Evolutionary conservation across 1,140 invertebrate species (phyloP), one percentile per base, ranked within the genome.

Genomic region (Leptinotarsa undecemlineata): DNA sequence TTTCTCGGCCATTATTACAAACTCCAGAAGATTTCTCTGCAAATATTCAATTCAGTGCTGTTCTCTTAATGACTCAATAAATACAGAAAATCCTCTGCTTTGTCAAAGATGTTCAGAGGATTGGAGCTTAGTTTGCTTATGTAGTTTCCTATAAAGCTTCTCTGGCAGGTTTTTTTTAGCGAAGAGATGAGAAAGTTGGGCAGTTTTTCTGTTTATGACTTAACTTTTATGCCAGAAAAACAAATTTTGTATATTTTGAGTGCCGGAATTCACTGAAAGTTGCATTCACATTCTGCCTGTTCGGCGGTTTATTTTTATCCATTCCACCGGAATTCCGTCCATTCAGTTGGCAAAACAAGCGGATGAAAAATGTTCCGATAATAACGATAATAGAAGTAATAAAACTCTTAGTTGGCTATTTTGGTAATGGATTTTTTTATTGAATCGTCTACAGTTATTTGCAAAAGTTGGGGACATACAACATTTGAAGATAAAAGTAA

Each of bases 1-100:
- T 57, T 57, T 57, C 17, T 19, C 3, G 15, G 51, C 51, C 51
- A 57, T 14, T 57, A 57, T 57, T 57, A 15, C 51, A 19, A 57
- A 57, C 51, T 57, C n/a, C 51, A 19, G n/a, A 0, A 57, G 51
- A 57, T 57, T 57, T 15, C 51, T 57, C n/a, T n/a, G 51, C 51
- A 57, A 57, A 57, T 57, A 57, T 57, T 57, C 51, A 57, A 57
- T 57, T 57, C 51, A 57, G n/a, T 57, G 51, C n/a, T 57, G n/a
- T 57, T 57, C n/a, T 57, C 51, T 19, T 57, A 57, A 57, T 57
- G 51, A 57, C 51, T 15, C 51, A 57, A 57, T 57, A 57, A 57
- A 57, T 57, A 57, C 15, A 17, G 6, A 19, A 57, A 57, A 57
- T 57, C n/a, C 51, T 57, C 51, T 42, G 33, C 51, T 57, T 57